Base-by-base conservation (phyloP, 2,888 invertebrate genomes). In the Tholera decimalis region DNA sequence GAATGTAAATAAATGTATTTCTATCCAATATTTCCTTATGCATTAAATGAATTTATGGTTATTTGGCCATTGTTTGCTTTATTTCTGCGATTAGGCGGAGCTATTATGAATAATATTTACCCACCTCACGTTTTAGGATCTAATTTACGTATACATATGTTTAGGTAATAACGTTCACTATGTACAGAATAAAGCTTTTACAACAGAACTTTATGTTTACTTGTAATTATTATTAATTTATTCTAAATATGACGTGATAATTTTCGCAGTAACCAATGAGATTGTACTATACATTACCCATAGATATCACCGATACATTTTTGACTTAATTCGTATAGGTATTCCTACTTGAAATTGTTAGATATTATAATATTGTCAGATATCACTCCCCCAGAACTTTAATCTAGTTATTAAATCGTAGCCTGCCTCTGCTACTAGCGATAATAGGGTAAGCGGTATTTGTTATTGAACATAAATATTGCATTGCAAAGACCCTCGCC, bases 131-230 rank as follows among this genome's bases (percentile, higher is more conserved):
- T 30, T 41, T 37, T 41, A 39, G 2, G 15, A 39, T 35, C 26
- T 72, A 58, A 65, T 43, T 56, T 62, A 73, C 67, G 75, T 78
- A 76, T 75, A 43, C 73, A 76, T 73, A 73, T 61, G 6, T 76
- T 63, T n/a, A 54, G 59, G 68, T 78, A 67, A n/a, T n/a, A n/a
- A n/a, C 67, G 46, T 60, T 73, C 33, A 57, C 41, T 63, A 73
- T 78, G 59, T 67, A 73, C 74, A 78, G 3, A n/a, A 22, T 22
- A 39, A 24, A 53, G 15, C 0, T 53, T 60, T 46, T 54, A 44
- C 9, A 75, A 39, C 43, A 15, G 2, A 53, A 49, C 8, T 35
- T 28, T 53, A 39, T 18, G 8, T 8, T 18, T 26, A 59, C 13
- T 4, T 30, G 15, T 26, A 24, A 18, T 15, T 41, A 39, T 18